A percentile compares a stretch with the other conserved stretches of the same genome.
phyloP scores from a whole-genome alignment of 92 coral and sea anemone genomes.

The Parazoanthus atlanticus region DNA sequence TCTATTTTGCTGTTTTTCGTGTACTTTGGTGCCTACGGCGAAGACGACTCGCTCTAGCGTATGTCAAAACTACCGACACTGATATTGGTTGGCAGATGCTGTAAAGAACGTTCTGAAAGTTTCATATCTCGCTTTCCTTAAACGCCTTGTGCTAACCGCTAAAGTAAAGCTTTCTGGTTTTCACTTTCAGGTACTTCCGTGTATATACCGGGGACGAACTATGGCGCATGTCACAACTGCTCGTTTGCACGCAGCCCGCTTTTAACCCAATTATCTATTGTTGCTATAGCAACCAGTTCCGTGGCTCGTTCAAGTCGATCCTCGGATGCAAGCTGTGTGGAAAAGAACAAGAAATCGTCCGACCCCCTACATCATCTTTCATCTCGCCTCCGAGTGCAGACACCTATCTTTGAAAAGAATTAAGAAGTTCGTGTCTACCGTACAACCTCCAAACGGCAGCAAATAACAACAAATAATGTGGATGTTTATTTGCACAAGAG shows the following conservation, averaged over 20 bases:
- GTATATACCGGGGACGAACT: conserved; percentile 36
- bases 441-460: not conserved
- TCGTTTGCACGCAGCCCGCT: conserved; percentile 43
- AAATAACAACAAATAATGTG: too few relatives aligned
- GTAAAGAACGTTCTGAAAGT: not conserved
- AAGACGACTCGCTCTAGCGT: not conserved
- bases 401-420: not conserved
- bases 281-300: conserved; percentile 48
- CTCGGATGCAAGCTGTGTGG: conserved; percentile 35
- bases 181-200: conserved; percentile 28
- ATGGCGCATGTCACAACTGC: conserved; percentile 43
- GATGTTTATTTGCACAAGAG: not conserved
- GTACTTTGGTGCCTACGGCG: not conserved
- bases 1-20: not conserved
- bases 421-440: too few relatives aligned
- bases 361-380: conserved; percentile 35
- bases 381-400: conserved; percentile 34
- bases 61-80: too few relatives aligned
- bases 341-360: not conserved
- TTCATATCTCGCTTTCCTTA: not conserved
- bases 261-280: conserved; percentile 44
- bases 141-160: not conserved
- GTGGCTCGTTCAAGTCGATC: conserved; percentile 27
- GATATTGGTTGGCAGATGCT: too few relatives aligned
- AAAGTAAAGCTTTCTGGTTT: not conserved